phyloP scores from a whole-genome alignment of 2,888 invertebrate species.

The Parnassius orleans region DNA sequence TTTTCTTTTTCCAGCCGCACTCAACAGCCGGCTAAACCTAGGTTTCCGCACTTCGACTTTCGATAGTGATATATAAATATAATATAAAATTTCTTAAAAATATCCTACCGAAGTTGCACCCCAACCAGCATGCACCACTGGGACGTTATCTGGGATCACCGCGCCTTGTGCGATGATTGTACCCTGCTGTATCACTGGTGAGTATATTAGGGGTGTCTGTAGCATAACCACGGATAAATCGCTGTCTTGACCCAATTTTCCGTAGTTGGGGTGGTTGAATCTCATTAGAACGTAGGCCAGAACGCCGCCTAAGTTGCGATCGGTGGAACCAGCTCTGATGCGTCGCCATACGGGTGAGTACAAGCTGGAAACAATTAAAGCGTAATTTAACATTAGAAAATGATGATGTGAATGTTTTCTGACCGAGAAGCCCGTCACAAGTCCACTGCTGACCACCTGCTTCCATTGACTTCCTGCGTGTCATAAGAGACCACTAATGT shows the following conservation, averaged over 20 bases:
- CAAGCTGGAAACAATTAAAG: constrained; percentile 34
- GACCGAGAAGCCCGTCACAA: too few relatives aligned
- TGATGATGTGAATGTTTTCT: too few relatives aligned
- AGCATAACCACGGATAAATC: constrained; percentile 50
- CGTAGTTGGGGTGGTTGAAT: constrained; percentile 49
- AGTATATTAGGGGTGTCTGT: constrained; percentile 31
- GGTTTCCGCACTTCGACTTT: too few relatives aligned
- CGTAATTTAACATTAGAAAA: background rate
- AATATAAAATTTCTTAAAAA: background rate
- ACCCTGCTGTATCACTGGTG: constrained; percentile 36
- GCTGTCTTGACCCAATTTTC: constrained; percentile 36
- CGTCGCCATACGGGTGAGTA: constrained; percentile 42
- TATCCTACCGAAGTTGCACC: constrained; percentile 44
- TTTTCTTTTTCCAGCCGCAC: too few relatives aligned
- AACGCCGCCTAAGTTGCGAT: constrained; percentile 50
- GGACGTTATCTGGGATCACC: constrained; percentile 37
- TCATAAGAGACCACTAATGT: too few relatives aligned
- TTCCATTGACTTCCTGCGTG: too few relatives aligned
- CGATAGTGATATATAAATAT: too few relatives aligned
- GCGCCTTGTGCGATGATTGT: constrained; percentile 36
- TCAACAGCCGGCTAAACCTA: too few relatives aligned
- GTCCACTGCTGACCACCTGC: too few relatives aligned
- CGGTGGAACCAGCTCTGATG: constrained; percentile 52
- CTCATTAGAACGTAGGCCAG: constrained; percentile 34
- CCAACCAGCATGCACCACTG: constrained; percentile 54